Conservation (phyloP, 2,888 invertebrate species). For the Koerneria pararmatus region DNA sequence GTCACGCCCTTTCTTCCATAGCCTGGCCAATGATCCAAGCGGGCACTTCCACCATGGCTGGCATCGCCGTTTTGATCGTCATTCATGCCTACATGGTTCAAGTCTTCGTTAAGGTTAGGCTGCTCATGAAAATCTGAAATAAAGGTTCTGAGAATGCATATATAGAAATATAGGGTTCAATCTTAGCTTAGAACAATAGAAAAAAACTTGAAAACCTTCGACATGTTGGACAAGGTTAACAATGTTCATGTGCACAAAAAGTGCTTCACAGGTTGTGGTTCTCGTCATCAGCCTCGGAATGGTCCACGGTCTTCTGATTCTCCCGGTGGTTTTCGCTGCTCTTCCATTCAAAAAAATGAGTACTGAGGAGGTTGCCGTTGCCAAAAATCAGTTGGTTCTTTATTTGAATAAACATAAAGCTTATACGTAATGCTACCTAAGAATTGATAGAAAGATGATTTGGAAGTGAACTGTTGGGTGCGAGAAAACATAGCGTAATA, state of each 20-base stretch:
- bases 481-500: too few species aligned
- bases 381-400: too few species aligned
- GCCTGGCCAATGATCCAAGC: conserved; percentile 59
- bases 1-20: conserved; percentile 54
- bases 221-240: too few species aligned
- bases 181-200: too few species aligned
- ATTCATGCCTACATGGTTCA: conserved; percentile 59
- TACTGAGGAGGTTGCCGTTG: too few species aligned
- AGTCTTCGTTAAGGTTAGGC: conserved; percentile 42
- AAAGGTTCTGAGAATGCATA: background rate
- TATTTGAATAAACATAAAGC: too few species aligned
- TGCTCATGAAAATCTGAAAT: background rate
- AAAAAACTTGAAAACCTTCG: too few species aligned
- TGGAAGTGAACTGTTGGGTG: too few species aligned
- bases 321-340: conserved; percentile 53
- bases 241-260: too few species aligned
- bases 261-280: conserved; percentile 42
- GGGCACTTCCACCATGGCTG: conserved; percentile 52
- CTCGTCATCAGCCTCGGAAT: conserved; percentile 55
- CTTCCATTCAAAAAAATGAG: conserved; percentile 44
- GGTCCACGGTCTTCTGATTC: conserved; percentile 53
- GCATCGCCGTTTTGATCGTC: conserved; percentile 43
- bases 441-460: too few species aligned
- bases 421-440: too few species aligned
- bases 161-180: too few species aligned